Conservation (phyloP, 2,888 invertebrate genomes). For the Alloscopus bannaensis region DNA sequence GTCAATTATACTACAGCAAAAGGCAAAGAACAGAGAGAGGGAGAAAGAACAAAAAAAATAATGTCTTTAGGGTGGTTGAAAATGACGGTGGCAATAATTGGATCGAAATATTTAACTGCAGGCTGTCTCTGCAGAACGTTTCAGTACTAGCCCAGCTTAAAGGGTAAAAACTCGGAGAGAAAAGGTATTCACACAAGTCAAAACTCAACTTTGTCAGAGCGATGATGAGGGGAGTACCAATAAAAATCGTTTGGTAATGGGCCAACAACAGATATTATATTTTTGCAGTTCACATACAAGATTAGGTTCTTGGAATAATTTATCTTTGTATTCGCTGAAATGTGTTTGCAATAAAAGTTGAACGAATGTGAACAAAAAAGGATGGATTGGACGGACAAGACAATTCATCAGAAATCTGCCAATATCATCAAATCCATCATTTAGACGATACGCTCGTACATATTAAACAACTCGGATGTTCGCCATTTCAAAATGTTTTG, state of each 20-base stretch:
- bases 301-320: constrained; percentile 53
- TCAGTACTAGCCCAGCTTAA: constrained; percentile 10
- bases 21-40: neutral
- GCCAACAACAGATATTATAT: neutral
- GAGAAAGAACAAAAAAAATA: constrained; percentile 31
- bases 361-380: neutral
- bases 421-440: constrained; percentile 50
- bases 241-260: constrained; percentile 40
- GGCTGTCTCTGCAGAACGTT: constrained; percentile 41
- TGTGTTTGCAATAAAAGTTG: constrained; percentile 7
- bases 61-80: constrained; percentile 61
- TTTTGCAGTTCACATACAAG: neutral
- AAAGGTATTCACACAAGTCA: constrained; percentile 26
- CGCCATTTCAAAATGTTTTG: neutral
- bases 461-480: constrained; percentile 1
- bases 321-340: constrained; percentile 4
- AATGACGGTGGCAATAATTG: constrained; percentile 51
- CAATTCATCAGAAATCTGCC: constrained; percentile 62
- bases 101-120: constrained; percentile 45
- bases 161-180: neutral
- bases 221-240: constrained; percentile 15
- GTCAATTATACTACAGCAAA: constrained; percentile 41
- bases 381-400: neutral
- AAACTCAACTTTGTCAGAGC: constrained; percentile 5
- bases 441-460: neutral